Evolutionary conservation across 2,888 invertebrate species (phyloP).

Genomic region (Iphiclides podalirius): DNA sequence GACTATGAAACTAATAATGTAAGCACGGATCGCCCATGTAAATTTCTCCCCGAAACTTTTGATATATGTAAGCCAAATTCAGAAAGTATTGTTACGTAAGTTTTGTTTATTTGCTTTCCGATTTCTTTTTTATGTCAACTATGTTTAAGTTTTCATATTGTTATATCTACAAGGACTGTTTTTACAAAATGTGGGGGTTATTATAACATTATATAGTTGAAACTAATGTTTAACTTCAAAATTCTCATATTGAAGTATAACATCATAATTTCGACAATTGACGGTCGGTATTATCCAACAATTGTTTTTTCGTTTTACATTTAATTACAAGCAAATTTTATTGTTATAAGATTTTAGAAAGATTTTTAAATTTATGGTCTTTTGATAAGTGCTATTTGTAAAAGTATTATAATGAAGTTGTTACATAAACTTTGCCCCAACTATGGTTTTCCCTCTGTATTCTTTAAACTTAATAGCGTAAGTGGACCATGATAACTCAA

Average conservation of each 20-base stretch:
- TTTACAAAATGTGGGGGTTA: too few relatives aligned
- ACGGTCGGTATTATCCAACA: too few relatives aligned
- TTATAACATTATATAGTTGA: too few relatives aligned
- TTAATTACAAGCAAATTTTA: background rate
- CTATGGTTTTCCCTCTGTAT: background rate
- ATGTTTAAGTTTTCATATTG: too few relatives aligned
- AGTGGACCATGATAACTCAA: conserved; percentile 14
- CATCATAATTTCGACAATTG: too few relatives aligned
- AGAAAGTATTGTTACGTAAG: background rate
- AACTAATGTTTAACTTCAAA: too few relatives aligned
- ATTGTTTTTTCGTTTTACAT: too few relatives aligned
- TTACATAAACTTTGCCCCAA: conserved; percentile 1
- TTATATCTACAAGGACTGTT: too few relatives aligned
- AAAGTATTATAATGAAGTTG: background rate
- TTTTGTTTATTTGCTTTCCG: too few relatives aligned
- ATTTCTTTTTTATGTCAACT: too few relatives aligned
- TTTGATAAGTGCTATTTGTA: conserved; percentile 9
- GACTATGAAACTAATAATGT: too few relatives aligned
- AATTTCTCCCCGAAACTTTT: background rate
- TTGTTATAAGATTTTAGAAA: conserved; percentile 3
- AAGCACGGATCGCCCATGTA: background rate
- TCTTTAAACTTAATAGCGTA: background rate
- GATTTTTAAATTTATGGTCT: conserved; percentile 3
- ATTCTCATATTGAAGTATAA: too few relatives aligned
- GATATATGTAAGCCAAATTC: background rate